Conservation (phyloP, 1,140 invertebrate genomes). For the Stegodyphus dumicola region DNA sequence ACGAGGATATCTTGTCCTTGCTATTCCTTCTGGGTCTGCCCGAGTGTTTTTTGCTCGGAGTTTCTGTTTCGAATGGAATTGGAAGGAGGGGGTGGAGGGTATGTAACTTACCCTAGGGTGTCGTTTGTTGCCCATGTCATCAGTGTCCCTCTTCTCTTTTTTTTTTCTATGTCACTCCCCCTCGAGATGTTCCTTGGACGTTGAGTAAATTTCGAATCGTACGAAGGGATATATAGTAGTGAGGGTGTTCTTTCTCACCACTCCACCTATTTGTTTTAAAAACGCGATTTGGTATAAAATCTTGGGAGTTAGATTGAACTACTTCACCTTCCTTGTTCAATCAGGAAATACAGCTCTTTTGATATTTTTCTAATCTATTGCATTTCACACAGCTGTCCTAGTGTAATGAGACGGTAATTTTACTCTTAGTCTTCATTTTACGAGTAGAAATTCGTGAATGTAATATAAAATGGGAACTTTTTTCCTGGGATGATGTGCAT, state of each 20-base stretch:
- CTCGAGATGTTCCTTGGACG: not conserved
- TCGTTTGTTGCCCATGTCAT: constrained; percentile 58
- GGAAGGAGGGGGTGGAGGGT: constrained; percentile 1
- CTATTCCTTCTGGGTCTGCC: constrained; percentile 34
- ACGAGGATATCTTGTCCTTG: constrained; percentile 50
- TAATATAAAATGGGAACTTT: too few species aligned
- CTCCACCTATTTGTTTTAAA: not conserved
- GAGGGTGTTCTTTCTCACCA: not conserved
- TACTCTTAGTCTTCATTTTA: too few species aligned
- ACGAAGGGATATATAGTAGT: not conserved
- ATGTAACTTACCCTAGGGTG: constrained; percentile 39
- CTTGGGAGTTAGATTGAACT: too few species aligned
- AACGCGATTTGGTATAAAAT: not conserved
- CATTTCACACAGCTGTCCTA: too few species aligned
- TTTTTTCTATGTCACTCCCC: not conserved
- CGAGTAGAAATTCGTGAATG: too few species aligned
- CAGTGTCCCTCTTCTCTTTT: constrained; percentile 33
- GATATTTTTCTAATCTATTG: too few species aligned
- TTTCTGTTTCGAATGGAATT: constrained; percentile 55
- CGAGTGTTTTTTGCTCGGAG: constrained; percentile 28
- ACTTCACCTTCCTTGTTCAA: too few species aligned
- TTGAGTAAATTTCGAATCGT: constrained; percentile 7
- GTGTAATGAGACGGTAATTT: too few species aligned
- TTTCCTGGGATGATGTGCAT: too few species aligned
- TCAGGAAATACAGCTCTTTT: too few species aligned